These are phyloP conservation scores for Trachemys scripta DNA, from an alignment of 2,113 vertebrate species.

Conservation along the genomic window DNA sequence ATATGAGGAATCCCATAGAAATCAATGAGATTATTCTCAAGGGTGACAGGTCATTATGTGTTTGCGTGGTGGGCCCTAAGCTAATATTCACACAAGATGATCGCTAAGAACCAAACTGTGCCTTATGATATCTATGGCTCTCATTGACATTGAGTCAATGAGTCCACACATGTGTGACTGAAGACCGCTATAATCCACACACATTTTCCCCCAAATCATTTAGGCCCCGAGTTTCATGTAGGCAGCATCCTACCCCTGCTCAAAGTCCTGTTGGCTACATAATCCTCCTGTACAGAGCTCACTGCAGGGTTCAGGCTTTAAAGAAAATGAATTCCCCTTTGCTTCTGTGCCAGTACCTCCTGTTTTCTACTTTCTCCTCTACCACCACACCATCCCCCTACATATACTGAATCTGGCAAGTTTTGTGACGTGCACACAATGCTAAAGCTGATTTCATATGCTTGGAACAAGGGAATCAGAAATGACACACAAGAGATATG, in stretches of 20 bases:
- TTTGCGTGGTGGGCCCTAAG: not conserved
- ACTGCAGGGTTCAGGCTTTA: conserved; percentile 16
- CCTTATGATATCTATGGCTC: conserved; percentile 1
- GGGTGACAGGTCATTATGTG: conserved; percentile 31
- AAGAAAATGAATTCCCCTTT: conserved; percentile 1
- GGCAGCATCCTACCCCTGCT: not conserved
- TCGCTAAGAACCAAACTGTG: conserved; percentile 16
- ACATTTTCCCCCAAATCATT: conserved; percentile 4
- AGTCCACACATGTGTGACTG: not conserved
- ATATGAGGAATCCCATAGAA: not conserved
- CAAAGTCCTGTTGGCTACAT: not conserved
- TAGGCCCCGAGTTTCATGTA: conserved; percentile 22
- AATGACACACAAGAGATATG: not conserved
- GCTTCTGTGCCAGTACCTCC: not conserved
- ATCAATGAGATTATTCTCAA: not conserved
- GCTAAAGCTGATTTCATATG: conserved; percentile 21
- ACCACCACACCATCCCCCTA: not conserved
- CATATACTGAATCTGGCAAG: not conserved
- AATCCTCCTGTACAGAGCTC: not conserved
- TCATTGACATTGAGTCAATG: not conserved
- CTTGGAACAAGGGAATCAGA: conserved; percentile 31
- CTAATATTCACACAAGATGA: not conserved
- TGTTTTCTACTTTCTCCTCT: not conserved
- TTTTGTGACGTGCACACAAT: conserved; percentile 10
- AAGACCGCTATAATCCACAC: not conserved